Evolutionary conservation across 2,888 invertebrate species (phyloP), one percentile per base, ranked within the genome.

Genomic region (Metalampra italica): DNA sequence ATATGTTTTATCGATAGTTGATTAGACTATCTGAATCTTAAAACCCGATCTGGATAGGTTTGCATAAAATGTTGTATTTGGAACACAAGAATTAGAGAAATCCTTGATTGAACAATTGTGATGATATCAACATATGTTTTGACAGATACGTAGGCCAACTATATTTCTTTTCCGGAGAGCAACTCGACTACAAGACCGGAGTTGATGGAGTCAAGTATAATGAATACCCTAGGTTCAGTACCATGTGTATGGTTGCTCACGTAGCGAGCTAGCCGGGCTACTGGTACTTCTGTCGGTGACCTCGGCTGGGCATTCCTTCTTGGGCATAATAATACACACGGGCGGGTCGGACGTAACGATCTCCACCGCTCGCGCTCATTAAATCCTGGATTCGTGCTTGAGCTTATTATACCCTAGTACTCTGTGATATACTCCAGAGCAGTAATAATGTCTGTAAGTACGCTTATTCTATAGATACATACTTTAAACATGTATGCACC

Each of bases 271-370:
- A 14, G 64, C 69, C 63, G 64, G 57, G 78, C 83, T 82, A 81
- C 82, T 74, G 76, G 67, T 69, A 67, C 71, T 74, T 73, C 78
- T 76, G 72, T 75, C 68, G 71, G 70, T 81, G 83, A 85, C 85
- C 86, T 72, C 73, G 65, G 73, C 74, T 75, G 73, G 76, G 64
- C 84, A 85, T 86, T 86, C 88, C 88, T 82, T 85, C 82, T 85
- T 80, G 68, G 82, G 82, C 79, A 72, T 87, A 87, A 87, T 87
- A 87, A 86, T 84, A 87, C 85, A 82, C 80, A 80, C 80, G 77
- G 78, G 76, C 67, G 64, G 61, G 9, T 49, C 49, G 37, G 48
- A n/a, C 79, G 74, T 82, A 84, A 83, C 84, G 80, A 88, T 81
- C 81, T 68, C 56, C 55, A 62, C 58, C 68, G 68, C 70, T 75